Percentiles rank a stretch among this genome's conserved stretches.
Evolutionary conservation across 2,797 vertebrate genomes (phyloP).

Genomic region (Mus minutoides): DNA sequence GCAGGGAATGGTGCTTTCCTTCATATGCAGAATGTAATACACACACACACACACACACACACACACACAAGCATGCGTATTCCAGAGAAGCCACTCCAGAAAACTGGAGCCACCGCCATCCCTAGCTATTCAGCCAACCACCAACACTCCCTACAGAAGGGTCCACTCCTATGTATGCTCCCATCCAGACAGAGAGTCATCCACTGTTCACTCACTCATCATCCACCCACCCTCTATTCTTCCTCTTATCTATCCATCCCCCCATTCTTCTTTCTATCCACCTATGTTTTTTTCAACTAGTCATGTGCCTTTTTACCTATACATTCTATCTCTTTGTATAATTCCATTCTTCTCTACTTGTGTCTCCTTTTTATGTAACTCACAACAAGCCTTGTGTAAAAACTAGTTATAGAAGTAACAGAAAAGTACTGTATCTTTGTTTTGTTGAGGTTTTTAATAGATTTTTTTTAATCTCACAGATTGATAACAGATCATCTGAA

Average conservation of each 20-base stretch:
- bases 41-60: not conserved
- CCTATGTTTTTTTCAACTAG: too few relatives aligned
- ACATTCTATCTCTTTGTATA: not conserved
- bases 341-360: not conserved
- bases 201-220: not conserved
- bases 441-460: not conserved
- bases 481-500: not conserved
- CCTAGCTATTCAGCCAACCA: not conserved
- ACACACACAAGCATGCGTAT: not conserved
- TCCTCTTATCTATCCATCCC: not conserved
- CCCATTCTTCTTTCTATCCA: not conserved
- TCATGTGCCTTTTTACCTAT: not conserved
- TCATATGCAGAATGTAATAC: not conserved
- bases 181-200: too few relatives aligned
- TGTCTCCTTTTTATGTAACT: not conserved
- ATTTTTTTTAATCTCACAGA: not conserved
- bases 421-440: not conserved
- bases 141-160: not conserved
- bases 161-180: too few relatives aligned
- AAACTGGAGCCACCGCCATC: not conserved
- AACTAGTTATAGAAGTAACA: not conserved
- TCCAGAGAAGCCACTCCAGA: not conserved
- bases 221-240: not conserved
- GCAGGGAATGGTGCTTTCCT: not conserved
- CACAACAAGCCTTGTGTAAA: not conserved